Percentiles rank a stretch among this genome's conserved stretches.
Evolutionary conservation across 2,797 vertebrate species (phyloP).

Genomic region (Anguilla megastoma): DNA sequence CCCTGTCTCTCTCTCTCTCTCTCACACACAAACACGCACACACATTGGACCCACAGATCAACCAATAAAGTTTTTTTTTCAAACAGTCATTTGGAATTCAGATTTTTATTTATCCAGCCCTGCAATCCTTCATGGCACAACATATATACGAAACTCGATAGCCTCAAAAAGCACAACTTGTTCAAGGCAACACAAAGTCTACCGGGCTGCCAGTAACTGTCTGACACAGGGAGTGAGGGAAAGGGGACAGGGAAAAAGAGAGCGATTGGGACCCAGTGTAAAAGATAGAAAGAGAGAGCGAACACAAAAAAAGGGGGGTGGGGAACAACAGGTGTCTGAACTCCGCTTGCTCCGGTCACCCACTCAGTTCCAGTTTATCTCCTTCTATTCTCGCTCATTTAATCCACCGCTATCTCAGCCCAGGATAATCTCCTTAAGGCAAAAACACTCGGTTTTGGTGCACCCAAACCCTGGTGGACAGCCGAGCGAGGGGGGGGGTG

Average conservation of each 20-base stretch:
- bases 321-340: constrained; percentile 75
- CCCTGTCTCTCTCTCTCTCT: constrained; percentile 59
- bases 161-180: constrained; percentile 58
- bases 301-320: constrained; percentile 42
- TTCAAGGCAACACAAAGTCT: constrained; percentile 45
- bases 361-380: constrained; percentile 70
- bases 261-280: background rate
- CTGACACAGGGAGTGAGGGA: constrained; percentile 27
- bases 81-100: constrained; percentile 44
- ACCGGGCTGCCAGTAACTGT: constrained; percentile 33
- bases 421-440: constrained; percentile 78
- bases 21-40: constrained; percentile 36
- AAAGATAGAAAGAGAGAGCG: constrained; percentile 6
- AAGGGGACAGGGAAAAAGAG: background rate
- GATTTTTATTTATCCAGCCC: constrained; percentile 18
- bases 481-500: constrained; percentile 32
- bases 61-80: constrained; percentile 46
- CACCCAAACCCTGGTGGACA: constrained; percentile 71
- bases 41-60: constrained; percentile 32
- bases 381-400: constrained; percentile 75
- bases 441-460: constrained; percentile 73
- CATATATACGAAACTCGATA: constrained; percentile 24
- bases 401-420: constrained; percentile 78
- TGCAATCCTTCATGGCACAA: constrained; percentile 1
- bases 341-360: constrained; percentile 66